Percentiles rank a stretch among this genome's conserved stretches.
Evolutionary conservation across 2,888 invertebrate species (phyloP).

Genomic region (Lasius fuliginosus): DNA sequence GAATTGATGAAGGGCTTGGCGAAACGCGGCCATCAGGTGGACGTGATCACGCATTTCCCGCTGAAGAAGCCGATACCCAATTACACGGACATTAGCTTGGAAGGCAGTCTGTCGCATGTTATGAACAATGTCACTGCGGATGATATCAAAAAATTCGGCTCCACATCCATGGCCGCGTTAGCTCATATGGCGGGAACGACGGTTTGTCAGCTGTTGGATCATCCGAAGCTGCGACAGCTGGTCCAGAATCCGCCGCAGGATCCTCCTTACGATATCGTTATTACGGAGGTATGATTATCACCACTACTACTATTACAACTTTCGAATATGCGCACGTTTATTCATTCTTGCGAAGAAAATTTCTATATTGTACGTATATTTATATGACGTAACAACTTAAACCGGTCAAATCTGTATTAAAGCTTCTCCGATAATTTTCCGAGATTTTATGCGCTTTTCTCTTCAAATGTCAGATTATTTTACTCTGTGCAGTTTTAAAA

Average conservation of each 20-base stretch:
- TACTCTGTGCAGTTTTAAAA: not conserved
- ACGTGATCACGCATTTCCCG: constrained; percentile 82
- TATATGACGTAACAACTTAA: not conserved
- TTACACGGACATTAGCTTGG: constrained; percentile 79
- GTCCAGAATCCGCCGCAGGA: constrained; percentile 73
- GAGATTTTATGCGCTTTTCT: not conserved
- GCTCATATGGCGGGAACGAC: constrained; percentile 43
- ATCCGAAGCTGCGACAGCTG: constrained; percentile 63
- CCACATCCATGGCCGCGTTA: constrained; percentile 45
- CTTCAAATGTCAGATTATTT: not conserved
- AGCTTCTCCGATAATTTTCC: not conserved
- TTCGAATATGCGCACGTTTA: not conserved
- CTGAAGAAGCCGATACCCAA: constrained; percentile 76
- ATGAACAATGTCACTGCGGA: constrained; percentile 78
- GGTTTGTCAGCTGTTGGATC: constrained; percentile 63
- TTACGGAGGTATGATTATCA: constrained; percentile 74
- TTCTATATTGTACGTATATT: not conserved
- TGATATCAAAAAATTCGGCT: constrained; percentile 27
- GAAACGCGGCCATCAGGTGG: constrained; percentile 87
- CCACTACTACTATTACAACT: not conserved
- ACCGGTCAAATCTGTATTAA: not conserved
- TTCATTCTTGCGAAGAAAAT: not conserved
- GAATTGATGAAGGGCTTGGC: constrained; percentile 86
- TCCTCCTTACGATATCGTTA: constrained; percentile 76
- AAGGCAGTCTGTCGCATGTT: constrained; percentile 64